A percentile compares a stretch with the other conserved stretches of the same genome.
phyloP scores from a whole-genome alignment of 2,797 vertebrate genomes.

The Mastacembelus armatus region DNA sequence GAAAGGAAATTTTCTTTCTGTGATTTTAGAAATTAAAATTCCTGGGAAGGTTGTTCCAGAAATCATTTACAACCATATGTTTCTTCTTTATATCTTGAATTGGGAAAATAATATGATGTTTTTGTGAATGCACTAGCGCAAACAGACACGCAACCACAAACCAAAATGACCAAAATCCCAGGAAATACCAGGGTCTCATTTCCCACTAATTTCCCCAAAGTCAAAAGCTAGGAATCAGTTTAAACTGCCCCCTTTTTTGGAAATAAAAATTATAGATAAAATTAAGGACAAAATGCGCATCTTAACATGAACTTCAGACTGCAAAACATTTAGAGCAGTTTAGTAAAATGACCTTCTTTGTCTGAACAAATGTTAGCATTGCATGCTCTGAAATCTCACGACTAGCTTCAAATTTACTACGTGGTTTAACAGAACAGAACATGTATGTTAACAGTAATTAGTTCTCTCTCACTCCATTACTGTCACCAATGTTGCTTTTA shows the following conservation, averaged over 20 bases:
- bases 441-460: not conserved
- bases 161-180: not conserved
- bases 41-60: too few relatives aligned
- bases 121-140: too few relatives aligned
- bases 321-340: not conserved
- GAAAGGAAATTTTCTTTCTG: not conserved
- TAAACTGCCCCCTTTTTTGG: not conserved
- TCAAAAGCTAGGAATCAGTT: not conserved
- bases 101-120: not conserved
- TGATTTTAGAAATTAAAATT: not conserved
- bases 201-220: not conserved
- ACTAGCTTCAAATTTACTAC: constrained; percentile 8
- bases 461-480: constrained; percentile 31
- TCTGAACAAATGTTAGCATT: not conserved
- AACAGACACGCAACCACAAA: not conserved
- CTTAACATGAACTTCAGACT: not conserved
- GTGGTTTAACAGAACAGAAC: not conserved
- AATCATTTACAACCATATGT: too few relatives aligned
- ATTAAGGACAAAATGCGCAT: too few relatives aligned
- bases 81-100: too few relatives aligned
- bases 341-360: constrained; percentile 28
- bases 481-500: constrained; percentile 15
- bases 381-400: constrained; percentile 25
- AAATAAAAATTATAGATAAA: not conserved
- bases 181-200: not conserved